Evolutionary conservation across 2,797 vertebrate species (phyloP), one percentile per base, ranked within the genome.

Genomic region (Percopsis omiscomaycus): DNA sequence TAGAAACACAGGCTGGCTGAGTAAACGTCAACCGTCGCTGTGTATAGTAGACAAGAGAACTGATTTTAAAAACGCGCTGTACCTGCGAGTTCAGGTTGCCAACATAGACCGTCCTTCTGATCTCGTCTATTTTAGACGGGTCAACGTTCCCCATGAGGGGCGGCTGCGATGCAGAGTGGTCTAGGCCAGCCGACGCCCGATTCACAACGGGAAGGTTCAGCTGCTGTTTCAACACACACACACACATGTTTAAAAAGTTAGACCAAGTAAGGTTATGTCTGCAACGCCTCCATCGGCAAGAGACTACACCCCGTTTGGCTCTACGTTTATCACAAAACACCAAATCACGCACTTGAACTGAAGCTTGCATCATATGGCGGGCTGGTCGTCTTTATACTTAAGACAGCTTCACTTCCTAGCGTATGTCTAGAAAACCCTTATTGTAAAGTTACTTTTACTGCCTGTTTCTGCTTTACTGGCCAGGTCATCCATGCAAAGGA

Each of bases 51-150:
- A 15, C 47, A 28, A 52, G 3, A 1, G 3, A 1, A 9, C 9
- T 10, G 50, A 11, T 27, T 2, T 54, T n/a, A n/a, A 12, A 4
- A 54, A 5, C 9, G 28, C 28, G 5, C 2, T 1, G 62, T 92
- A 98, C 97, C 95, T 98, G 97, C 0, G 97, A 98, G 92, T 98
- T 98, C 78, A 99, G 82, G 89, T 99, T 99, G 88, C 97, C 97
- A 49, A 99, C 97, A 37, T 98, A 99, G 51, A 99, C 95, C 0
- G 96, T 98, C 88, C 97, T 94, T 74, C 97, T 93, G 78, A 99
- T 99, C 89, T 99, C 97, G 74, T 99, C 94, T 28, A 99, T 91
- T 90, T 99, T 99, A 28, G 97, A 95, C 57, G 97, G 97, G 73
- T 99, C 97, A 64, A 99, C 97, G 72, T 99, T 99, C 30, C 97